Conservation (phyloP, 2,888 invertebrate genomes). For the Cistogaster globosa region DNA sequence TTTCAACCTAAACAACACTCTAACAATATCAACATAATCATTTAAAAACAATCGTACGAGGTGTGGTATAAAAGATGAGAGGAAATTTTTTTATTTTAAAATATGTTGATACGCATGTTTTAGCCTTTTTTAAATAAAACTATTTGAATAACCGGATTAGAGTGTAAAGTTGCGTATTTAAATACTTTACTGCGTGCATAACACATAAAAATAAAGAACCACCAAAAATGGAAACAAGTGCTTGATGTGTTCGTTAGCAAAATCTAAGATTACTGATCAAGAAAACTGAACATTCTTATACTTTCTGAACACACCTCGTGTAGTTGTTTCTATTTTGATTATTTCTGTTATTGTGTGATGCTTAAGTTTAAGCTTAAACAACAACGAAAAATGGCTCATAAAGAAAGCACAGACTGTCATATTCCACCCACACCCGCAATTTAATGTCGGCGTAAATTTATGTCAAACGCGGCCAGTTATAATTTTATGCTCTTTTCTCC, state of each 20-base stretch:
- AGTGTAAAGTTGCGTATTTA: too few relatives aligned
- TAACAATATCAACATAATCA: constrained; percentile 28
- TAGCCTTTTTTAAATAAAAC: too few relatives aligned
- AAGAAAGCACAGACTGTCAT: constrained; percentile 71
- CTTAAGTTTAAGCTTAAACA: constrained; percentile 34
- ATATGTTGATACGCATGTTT: too few relatives aligned
- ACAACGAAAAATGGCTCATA: constrained; percentile 46
- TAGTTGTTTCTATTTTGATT: constrained; percentile 25
- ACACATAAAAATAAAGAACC: too few relatives aligned
- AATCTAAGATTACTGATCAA: too few relatives aligned
- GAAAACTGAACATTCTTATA: too few relatives aligned
- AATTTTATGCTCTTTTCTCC: constrained; percentile 13
- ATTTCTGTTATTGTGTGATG: constrained; percentile 7
- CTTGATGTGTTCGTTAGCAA: too few relatives aligned
- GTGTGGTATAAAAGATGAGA: too few relatives aligned
- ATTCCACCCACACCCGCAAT: constrained; percentile 73
- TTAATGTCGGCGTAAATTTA: constrained; percentile 72
- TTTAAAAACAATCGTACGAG: constrained; percentile 32
- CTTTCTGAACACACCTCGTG: neutral
- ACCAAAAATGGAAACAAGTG: too few relatives aligned
- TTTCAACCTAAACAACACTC: constrained; percentile 5
- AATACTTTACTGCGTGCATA: too few relatives aligned
- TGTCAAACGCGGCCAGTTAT: constrained; percentile 68
- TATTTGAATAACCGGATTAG: too few relatives aligned
- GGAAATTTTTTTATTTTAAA: too few relatives aligned